Evolutionary conservation across 2,888 invertebrate species (phyloP).

Genomic region (Lepidochrysops patricia): DNA sequence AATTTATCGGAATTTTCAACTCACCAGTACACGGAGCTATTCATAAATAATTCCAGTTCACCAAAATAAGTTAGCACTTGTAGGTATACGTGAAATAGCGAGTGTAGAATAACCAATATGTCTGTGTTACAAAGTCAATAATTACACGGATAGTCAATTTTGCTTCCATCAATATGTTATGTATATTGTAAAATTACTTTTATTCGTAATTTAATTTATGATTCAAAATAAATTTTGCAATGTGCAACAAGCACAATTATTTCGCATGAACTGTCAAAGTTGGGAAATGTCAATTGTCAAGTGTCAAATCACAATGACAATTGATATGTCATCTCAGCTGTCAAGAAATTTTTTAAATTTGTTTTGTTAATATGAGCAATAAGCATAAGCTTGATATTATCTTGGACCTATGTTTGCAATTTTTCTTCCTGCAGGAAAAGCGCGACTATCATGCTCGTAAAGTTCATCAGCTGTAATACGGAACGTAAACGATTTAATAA

Average conservation of each 20-base stretch:
- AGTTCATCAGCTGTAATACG: too few relatives aligned
- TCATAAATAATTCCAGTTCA: not conserved
- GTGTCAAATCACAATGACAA: not conserved
- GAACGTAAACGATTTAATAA: too few relatives aligned
- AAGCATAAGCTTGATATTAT: too few relatives aligned
- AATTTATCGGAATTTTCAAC: not conserved
- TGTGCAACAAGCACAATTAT: not conserved
- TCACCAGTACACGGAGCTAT: slow-evolving; percentile 2
- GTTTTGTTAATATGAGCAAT: too few relatives aligned
- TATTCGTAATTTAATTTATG: not conserved
- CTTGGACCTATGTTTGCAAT: too few relatives aligned
- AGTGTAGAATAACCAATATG: not conserved
- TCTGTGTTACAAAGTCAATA: not conserved
- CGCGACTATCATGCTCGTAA: not conserved
- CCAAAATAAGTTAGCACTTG: not conserved
- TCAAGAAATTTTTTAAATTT: too few relatives aligned
- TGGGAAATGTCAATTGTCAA: not conserved
- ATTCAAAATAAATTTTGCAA: not conserved
- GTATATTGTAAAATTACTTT: not conserved
- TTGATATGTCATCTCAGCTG: too few relatives aligned
- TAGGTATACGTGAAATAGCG: not conserved
- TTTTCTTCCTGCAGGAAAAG: too few relatives aligned
- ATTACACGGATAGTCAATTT: not conserved
- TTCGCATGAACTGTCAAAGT: not conserved
- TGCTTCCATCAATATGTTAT: not conserved